A percentile compares a stretch with the other conserved stretches of the same genome.
These are phyloP conservation scores for Oenanthe oenanthe DNA, from an alignment of 2,113 vertebrate genomes.

Conservation along the genomic window DNA sequence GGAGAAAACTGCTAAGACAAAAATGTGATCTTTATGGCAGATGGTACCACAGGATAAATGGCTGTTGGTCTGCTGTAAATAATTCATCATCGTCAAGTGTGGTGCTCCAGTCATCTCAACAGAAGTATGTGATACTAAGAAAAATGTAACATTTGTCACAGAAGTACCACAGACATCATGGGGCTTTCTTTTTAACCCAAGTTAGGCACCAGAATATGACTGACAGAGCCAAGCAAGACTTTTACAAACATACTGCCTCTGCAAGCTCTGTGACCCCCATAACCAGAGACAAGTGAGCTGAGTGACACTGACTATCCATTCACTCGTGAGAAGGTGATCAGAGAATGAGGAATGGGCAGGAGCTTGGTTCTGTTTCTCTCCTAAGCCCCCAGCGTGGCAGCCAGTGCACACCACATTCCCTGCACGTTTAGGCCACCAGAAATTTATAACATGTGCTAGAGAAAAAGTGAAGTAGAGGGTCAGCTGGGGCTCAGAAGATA, in stretches of 20 bases:
- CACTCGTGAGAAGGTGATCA: background rate
- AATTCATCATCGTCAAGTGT: constrained; percentile 17
- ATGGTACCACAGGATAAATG: constrained; percentile 34
- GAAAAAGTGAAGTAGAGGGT: background rate
- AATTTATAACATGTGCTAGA: rapidly evolving
- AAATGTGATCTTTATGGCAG: constrained; percentile 41
- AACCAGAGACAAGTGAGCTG: background rate
- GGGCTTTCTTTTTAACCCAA: constrained; percentile 17
- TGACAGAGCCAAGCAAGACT: background rate
- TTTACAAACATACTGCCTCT: rapidly evolving
- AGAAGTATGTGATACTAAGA: background rate
- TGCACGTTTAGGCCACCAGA: background rate
- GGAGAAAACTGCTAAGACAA: constrained; percentile 5
- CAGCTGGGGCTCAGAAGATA: background rate
- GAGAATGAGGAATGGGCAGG: background rate
- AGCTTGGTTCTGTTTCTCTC: background rate
- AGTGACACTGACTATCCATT: background rate
- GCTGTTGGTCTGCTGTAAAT: constrained; percentile 22
- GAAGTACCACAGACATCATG: background rate
- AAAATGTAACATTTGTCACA: constrained; percentile 28
- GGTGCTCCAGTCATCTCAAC: constrained; percentile 3
- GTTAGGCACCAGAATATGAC: background rate
- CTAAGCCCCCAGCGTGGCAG: background rate
- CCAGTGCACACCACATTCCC: rapidly evolving
- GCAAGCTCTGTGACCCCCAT: background rate